Percentiles rank a stretch among this genome's conserved stretches.
Conservation (phyloP, 2,797 vertebrate genomes). For the Paguma larvata region DNA sequence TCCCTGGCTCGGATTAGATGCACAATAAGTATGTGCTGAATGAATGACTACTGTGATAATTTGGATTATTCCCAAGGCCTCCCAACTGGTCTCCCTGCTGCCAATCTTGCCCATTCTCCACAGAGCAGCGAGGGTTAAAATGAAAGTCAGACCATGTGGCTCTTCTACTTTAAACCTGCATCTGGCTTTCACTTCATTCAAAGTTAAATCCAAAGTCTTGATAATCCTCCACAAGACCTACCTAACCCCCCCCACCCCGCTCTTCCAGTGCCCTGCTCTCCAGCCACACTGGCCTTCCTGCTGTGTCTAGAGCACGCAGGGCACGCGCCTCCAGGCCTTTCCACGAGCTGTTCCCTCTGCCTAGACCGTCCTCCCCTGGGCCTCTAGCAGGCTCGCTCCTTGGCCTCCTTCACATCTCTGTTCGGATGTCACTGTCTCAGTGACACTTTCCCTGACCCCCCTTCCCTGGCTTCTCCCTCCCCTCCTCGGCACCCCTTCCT, state of each 20-base stretch:
- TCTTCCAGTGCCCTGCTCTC: not conserved
- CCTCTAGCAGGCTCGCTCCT: not conserved
- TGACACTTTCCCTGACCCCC: not conserved
- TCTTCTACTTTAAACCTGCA: not conserved
- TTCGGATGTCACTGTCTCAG: not conserved
- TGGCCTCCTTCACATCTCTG: not conserved
- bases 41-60: not conserved
- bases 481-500: not conserved
- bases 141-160: not conserved
- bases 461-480: not conserved
- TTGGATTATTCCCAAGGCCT: not conserved
- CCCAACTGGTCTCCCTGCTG: not conserved
- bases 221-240: not conserved
- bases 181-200: not conserved
- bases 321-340: not conserved
- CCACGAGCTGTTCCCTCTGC: not conserved
- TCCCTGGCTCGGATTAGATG: not conserved
- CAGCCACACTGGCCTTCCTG: not conserved
- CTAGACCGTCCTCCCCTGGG: not conserved
- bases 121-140: not conserved
- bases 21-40: not conserved
- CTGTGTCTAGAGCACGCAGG: not conserved
- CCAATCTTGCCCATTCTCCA: not conserved
- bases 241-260: accelerated
- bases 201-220: not conserved